Conservation (phyloP, 2,113 vertebrate species). For the Sigmodon hispidus region DNA sequence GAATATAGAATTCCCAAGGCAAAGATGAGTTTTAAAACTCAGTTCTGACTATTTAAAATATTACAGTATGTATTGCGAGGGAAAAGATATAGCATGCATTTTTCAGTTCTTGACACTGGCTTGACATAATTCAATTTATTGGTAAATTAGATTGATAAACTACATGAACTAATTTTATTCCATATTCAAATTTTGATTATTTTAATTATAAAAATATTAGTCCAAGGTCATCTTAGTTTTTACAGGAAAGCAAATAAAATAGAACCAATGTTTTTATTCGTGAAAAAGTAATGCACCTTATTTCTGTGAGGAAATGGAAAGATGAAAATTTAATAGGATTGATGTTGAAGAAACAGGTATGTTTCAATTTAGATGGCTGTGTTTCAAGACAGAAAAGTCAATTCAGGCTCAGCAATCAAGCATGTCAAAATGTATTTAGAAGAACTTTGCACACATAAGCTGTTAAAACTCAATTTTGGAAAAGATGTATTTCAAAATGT, state of each 20-base stretch:
- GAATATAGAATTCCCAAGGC: background rate
- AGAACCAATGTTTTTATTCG: background rate
- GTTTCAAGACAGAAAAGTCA: background rate
- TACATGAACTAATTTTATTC: background rate
- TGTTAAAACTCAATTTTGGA: background rate
- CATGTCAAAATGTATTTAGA: background rate
- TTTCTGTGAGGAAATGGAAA: background rate
- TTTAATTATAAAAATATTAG: slow-evolving; percentile 23
- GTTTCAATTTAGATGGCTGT: slow-evolving; percentile 29
- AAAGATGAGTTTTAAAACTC: background rate
- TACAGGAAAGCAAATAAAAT: slow-evolving; percentile 42
- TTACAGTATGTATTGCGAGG: background rate
- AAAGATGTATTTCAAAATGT: background rate
- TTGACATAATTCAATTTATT: slow-evolving; percentile 47
- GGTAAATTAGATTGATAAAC: slow-evolving; percentile 12
- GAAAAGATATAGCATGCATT: background rate
- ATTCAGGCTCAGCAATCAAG: slow-evolving; percentile 14
- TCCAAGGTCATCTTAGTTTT: slow-evolving; percentile 42
- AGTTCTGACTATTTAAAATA: slow-evolving; percentile 4
- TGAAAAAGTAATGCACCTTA: background rate
- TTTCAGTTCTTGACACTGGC: background rate
- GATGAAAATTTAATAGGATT: background rate
- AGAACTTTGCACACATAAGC: background rate
- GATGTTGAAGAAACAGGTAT: background rate
- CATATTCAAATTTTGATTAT: slow-evolving; percentile 28